These are phyloP conservation scores for Proterorhinus semilunaris DNA, from an alignment of 2,113 vertebrate genomes.

Conservation along the genomic window DNA sequence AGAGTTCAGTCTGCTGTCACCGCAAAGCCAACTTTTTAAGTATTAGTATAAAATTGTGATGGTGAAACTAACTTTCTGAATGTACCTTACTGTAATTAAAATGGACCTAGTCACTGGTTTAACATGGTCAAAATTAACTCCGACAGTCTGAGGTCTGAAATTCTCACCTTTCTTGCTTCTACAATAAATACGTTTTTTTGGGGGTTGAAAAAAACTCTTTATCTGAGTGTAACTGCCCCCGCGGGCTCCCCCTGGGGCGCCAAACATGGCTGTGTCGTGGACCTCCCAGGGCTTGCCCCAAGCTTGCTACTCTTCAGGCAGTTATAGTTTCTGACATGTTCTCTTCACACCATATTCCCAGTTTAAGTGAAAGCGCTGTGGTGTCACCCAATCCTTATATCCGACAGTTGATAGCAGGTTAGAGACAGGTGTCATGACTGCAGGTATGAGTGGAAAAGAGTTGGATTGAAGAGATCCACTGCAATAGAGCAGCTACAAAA, in stretches of 20 bases:
- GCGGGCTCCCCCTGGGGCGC: not conserved
- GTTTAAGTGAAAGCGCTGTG: constrained; percentile 17
- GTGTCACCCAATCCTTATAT: constrained; percentile 15
- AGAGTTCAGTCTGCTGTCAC: too few species aligned
- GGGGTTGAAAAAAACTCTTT: too few species aligned
- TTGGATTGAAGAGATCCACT: too few species aligned
- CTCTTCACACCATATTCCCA: constrained; percentile 15
- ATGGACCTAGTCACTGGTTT: too few species aligned
- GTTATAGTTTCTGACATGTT: constrained; percentile 4
- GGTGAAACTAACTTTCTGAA: too few species aligned
- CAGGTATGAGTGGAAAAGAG: not conserved
- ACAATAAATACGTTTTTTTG: constrained; percentile 2
- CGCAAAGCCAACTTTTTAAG: too few species aligned
- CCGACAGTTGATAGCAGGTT: constrained; percentile 17
- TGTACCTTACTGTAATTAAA: too few species aligned
- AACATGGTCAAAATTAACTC: too few species aligned
- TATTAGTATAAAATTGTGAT: too few species aligned
- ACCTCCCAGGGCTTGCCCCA: constrained; percentile 12
- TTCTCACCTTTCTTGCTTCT: not conserved
- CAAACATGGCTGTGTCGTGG: constrained; percentile 20
- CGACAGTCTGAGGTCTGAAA: not conserved
- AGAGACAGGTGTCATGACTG: not conserved
- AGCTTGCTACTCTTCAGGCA: constrained; percentile 18
- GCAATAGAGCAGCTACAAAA: too few species aligned
- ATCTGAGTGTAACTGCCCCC: constrained; percentile 19